Evolutionary conservation across 2,113 vertebrate species (phyloP).

Genomic region (Rutilus rutilus): DNA sequence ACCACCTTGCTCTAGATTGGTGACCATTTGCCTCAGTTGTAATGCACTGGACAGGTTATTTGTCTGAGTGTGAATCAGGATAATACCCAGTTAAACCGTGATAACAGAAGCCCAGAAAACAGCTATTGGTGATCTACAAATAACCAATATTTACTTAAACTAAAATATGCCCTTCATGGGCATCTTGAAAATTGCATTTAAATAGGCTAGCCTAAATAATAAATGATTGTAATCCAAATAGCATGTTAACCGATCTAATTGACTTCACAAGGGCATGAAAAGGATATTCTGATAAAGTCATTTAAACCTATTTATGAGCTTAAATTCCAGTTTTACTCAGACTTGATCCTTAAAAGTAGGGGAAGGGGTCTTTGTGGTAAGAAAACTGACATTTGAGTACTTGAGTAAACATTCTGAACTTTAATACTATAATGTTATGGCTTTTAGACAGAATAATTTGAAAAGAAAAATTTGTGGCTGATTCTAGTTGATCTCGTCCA

Average conservation of each 20-base stretch:
- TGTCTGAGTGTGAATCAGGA: background rate
- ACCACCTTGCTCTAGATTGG: background rate
- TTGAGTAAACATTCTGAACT: background rate
- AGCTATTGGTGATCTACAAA: background rate
- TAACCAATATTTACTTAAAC: background rate
- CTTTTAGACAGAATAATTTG: background rate
- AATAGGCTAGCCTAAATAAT: too few relatives aligned
- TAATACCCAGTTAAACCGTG: background rate
- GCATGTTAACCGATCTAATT: too few relatives aligned
- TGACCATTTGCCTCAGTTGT: background rate
- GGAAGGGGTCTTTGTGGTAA: background rate
- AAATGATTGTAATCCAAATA: background rate
- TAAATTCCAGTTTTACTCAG: background rate
- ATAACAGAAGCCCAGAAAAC: background rate
- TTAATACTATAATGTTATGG: background rate
- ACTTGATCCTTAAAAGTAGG: background rate
- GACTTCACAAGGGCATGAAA: background rate
- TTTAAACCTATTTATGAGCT: background rate
- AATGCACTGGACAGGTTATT: background rate
- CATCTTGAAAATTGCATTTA: background rate
- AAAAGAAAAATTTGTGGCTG: background rate
- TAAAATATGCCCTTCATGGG: background rate
- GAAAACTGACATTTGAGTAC: background rate
- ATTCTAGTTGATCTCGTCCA: background rate
- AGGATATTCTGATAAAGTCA: background rate